Conservation (phyloP, 2,888 invertebrate genomes). For the Mayetiola destructor region DNA sequence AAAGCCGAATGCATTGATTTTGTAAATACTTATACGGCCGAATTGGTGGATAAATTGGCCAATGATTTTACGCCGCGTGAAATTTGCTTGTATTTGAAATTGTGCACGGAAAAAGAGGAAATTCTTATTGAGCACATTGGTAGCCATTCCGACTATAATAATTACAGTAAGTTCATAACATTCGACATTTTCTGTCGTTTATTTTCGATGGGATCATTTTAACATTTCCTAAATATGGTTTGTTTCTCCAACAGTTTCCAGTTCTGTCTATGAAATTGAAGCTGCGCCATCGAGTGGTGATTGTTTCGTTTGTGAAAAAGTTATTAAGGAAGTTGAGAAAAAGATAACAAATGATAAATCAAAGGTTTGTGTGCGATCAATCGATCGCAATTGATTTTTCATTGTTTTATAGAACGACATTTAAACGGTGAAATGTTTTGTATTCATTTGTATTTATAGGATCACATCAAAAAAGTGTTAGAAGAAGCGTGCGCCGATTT, state of each 20-base stretch:
- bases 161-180: slow-evolving; percentile 18
- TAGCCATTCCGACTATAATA: slow-evolving; percentile 19
- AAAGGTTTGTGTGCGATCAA: slow-evolving; percentile 20
- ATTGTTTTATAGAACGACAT: neutral
- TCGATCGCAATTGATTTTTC: neutral
- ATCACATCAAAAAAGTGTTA: slow-evolving; percentile 28
- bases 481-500: slow-evolving; percentile 28
- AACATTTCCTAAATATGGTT: no score
- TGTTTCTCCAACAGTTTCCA: neutral
- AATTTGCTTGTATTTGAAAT: slow-evolving; percentile 60
- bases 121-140: slow-evolving; percentile 17
- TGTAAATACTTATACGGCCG: slow-evolving; percentile 58
- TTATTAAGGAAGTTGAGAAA: slow-evolving; percentile 29
- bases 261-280: slow-evolving; percentile 16
- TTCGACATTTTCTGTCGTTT: neutral
- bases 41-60: slow-evolving; percentile 61
- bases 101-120: slow-evolving; percentile 43
- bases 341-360: slow-evolving; percentile 27
- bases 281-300: slow-evolving; percentile 24
- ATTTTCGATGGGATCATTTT: no score
- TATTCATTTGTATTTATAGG: slow-evolving; percentile 19
- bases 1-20: slow-evolving; percentile 56
- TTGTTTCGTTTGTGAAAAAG: slow-evolving; percentile 29
- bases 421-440: neutral
- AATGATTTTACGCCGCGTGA: slow-evolving; percentile 61